Percentiles rank a stretch among this genome's conserved stretches.
phyloP scores from a whole-genome alignment of 2,888 invertebrate genomes.

The Hipparchia sbordonii region DNA sequence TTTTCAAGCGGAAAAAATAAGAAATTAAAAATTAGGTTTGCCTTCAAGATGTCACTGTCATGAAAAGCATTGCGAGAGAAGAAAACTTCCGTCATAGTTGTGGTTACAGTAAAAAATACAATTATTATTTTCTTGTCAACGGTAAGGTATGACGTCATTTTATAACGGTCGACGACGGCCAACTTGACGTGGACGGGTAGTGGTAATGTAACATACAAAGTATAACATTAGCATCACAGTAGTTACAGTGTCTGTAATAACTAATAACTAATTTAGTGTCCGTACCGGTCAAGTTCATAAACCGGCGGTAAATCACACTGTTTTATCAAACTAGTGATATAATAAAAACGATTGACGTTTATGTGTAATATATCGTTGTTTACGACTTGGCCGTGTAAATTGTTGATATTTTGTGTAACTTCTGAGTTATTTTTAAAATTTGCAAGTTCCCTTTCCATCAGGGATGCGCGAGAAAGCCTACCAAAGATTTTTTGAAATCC shows the following conservation, averaged over 20 bases:
- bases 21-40: too few species aligned
- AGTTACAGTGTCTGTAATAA: conserved; percentile 14
- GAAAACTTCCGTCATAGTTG: too few species aligned
- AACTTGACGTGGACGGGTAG: too few species aligned
- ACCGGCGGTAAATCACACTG: conserved; percentile 43
- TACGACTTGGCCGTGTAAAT: conserved; percentile 20
- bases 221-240: conserved; percentile 21
- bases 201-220: conserved; percentile 10
- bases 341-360: conserved; percentile 34
- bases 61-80: too few species aligned
- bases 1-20: too few species aligned
- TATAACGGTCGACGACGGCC: too few species aligned
- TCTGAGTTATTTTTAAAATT: conserved; percentile 11
- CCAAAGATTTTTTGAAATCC: background rate
- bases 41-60: too few species aligned
- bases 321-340: conserved; percentile 37
- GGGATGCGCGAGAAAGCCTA: background rate
- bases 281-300: conserved; percentile 39
- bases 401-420: conserved; percentile 1
- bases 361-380: conserved; percentile 32
- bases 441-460: background rate
- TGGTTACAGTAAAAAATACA: too few species aligned
- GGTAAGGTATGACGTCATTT: too few species aligned
- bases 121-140: too few species aligned
- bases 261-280: conserved; percentile 40